Base-by-base conservation (phyloP, 2,888 invertebrate genomes). In the Aphidoletes aphidimyza region DNA sequence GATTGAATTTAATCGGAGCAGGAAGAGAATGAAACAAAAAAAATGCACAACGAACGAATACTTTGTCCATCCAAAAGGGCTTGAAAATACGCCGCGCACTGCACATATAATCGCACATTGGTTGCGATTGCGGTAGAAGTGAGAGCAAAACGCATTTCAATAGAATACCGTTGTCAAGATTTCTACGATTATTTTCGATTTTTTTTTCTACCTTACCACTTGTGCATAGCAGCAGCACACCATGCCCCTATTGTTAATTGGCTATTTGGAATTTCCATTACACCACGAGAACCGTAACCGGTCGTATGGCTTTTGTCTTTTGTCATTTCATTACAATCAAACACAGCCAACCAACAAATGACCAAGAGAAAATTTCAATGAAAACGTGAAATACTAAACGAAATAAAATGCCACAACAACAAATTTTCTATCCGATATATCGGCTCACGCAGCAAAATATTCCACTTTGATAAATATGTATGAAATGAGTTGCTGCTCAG, bases 351-450 rank as follows among this genome's bases (percentile, higher is more conserved):
- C 14, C 42, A 30, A 69, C 47, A 19, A 69, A 69, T 69, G 69
- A 69, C 69, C 69, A 69, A 69, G 30, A 69, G 69, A 69, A 69
- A 69, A n/a, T n/a, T 69, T 69, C 69, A 69, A 69, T 69, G 69
- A 69, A 69, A 30, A 30, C 30, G n/a, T n/a, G 5, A 54, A 54
- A 54, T 14, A 14, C n/a, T 30, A 30, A 69, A 69, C 34, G 22
- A 54, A 54, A n/a, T 2, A n/a, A 54, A n/a, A 54, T 3, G 9
- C n/a, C 22, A 54, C 17, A 47, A n/a, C n/a, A n/a, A 54, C n/a
- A 54, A n/a, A 54, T 69, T 69, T 30, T 69, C 69, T 69, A 69
- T 69, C 34, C 30, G n/a, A n/a, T n/a, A 69, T 69, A 69, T 69
- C 14, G 69, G 30, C 30, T 69, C 69, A 69, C 34, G 69, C 14